These are phyloP conservation scores for Elymnias hypermnestra DNA, from an alignment of 1,140 invertebrate species.

Conservation along the genomic window DNA sequence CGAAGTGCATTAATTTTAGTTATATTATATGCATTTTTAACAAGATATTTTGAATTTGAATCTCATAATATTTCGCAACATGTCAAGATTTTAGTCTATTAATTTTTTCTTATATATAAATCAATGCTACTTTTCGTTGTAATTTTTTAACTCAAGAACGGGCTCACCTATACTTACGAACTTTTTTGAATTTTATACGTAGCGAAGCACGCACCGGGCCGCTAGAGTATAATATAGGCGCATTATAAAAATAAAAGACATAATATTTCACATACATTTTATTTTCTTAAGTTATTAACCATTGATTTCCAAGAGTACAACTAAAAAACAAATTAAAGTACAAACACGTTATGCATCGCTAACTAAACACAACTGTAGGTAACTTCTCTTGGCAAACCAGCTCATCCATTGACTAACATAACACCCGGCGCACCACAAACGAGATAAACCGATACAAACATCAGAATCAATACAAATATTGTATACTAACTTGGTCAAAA, in stretches of 20 bases:
- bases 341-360: constrained; percentile 75
- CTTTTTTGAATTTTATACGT: too few species aligned
- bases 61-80: too few species aligned
- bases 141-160: too few species aligned
- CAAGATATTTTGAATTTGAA: too few species aligned
- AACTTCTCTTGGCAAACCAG: constrained; percentile 75
- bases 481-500: constrained; percentile 65
- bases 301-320: constrained; percentile 76
- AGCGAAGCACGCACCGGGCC: too few species aligned
- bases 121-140: too few species aligned
- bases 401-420: constrained; percentile 64
- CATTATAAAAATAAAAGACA: background rate
- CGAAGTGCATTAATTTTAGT: too few species aligned
- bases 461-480: constrained; percentile 47
- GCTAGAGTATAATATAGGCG: too few species aligned
- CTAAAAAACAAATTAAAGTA: constrained; percentile 77
- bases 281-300: constrained; percentile 76
- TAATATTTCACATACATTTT: constrained; percentile 73
- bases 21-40: too few species aligned
- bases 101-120: too few species aligned
- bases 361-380: constrained; percentile 75
- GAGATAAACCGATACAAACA: constrained; percentile 44
- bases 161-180: too few species aligned
- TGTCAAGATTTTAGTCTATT: too few species aligned
- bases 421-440: constrained; percentile 66